A percentile compares a stretch with the other conserved stretches of the same genome.
These are phyloP conservation scores for Anisognathus igniventris DNA, from an alignment of 2,797 vertebrate genomes.

Conservation along the genomic window DNA sequence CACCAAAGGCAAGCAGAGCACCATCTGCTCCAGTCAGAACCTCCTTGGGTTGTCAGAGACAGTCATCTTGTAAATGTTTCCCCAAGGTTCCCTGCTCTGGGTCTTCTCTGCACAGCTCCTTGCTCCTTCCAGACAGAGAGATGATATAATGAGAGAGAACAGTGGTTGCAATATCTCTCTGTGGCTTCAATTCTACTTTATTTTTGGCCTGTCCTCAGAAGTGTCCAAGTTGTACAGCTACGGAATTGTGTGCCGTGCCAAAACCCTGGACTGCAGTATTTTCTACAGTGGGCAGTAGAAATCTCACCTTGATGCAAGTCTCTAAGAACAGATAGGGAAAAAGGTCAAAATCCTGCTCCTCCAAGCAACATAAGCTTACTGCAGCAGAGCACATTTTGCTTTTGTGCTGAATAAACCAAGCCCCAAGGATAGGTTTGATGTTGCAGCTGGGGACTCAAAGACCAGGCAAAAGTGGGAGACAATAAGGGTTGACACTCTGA, in stretches of 20 bases:
- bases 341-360: neutral
- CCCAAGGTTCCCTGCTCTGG: neutral
- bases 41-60: neutral
- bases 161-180: rapidly evolving
- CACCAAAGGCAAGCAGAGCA: neutral
- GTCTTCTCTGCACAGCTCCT: neutral
- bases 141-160: neutral
- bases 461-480: neutral
- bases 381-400: neutral
- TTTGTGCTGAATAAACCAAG: neutral
- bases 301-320: neutral
- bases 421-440: neutral
- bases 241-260: neutral
- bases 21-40: neutral
- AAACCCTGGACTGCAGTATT: neutral
- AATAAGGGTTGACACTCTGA: neutral
- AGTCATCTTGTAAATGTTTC: neutral
- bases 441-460: neutral
- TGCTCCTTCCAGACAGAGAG: neutral
- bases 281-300: neutral
- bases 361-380: neutral
- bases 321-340: neutral
- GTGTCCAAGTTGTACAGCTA: neutral
- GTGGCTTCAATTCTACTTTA: neutral
- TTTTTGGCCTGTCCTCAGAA: neutral